Conservation (phyloP, 2,113 vertebrate genomes). For the Centropus bengalensis region DNA sequence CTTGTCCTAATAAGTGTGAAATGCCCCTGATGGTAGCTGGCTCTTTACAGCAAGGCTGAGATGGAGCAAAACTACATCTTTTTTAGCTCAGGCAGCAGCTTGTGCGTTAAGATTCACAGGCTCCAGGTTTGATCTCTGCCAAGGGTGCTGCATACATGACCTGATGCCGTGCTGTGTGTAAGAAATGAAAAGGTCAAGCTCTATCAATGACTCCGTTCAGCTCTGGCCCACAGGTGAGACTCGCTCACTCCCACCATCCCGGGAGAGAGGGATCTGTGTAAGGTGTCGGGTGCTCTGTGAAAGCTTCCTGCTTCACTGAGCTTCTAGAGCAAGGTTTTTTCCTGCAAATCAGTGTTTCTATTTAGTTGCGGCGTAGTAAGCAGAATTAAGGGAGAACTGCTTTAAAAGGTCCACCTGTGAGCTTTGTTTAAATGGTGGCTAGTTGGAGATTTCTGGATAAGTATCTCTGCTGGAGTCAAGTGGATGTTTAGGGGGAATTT, state of each 20-base stretch:
- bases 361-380: neutral
- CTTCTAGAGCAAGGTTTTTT: neutral
- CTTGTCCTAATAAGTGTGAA: neutral
- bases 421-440: neutral
- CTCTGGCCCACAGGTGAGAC: neutral
- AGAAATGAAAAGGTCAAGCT: neutral
- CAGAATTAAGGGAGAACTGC: neutral
- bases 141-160: neutral
- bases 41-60: fast-evolving
- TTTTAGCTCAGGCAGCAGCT: neutral
- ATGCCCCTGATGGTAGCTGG: neutral
- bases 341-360: neutral
- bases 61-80: neutral
- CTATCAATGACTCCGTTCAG: neutral
- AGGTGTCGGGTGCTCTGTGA: neutral
- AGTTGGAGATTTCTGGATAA: neutral
- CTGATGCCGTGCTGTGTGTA: fast-evolving
- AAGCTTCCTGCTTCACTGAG: neutral
- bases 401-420: neutral
- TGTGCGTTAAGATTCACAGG: fast-evolving
- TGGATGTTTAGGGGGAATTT: neutral
- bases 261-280: neutral
- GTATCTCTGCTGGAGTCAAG: neutral
- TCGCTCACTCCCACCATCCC: fast-evolving
- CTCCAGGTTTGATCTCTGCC: neutral